Evolutionary conservation across 2,888 invertebrate genomes (phyloP), one percentile per base, ranked within the genome.

Genomic region (Ariolimax columbianus): DNA sequence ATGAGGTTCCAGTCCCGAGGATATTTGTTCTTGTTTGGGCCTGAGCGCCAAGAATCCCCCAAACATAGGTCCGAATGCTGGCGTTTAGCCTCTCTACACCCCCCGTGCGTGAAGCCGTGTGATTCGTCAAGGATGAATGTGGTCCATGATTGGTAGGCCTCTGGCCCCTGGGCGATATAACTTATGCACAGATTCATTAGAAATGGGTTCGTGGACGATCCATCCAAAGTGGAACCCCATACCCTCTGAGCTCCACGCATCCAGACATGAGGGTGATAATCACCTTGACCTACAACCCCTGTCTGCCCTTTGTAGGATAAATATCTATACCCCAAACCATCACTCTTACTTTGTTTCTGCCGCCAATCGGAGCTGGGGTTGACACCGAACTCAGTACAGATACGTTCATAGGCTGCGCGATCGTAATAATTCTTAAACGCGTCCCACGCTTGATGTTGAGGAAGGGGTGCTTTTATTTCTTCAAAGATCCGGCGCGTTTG

Each of bases 81-180:
- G 30, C 66, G 33, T 66, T 33, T 33, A 66, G 3, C 30, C 66
- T 33, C 66, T 17, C n/a, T 7, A 33, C 33, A 3, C 66, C 66
- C n/a, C 30, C 14, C 11, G 1, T 33, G 33, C 17, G 66, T 77
- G 77, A 77, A 51, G 30, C 77, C 47, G 6, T 73, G 40, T 6
- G 40, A 26, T 26, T 43, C 19, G 43, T 73, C n/a, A 14, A 73
- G 43, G 73, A 73, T 73, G n/a, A 73, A 73, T 14, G 66, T 66
- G 11, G 33, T 33, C 33, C 66, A 66, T 33, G 66, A 33, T 11
- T 30, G 17, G 33, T 30, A 0, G 33, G 30, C 66, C 33, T 30
- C 33, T 3, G 7, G 17, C 1, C 14, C 66, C 33, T 66, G 66
- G 1, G 14, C 66, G 17, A 66, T 7, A 19, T 33, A 33, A 17